Evolutionary conservation across 2,888 invertebrate species (phyloP).

Genomic region (Formica aserva): DNA sequence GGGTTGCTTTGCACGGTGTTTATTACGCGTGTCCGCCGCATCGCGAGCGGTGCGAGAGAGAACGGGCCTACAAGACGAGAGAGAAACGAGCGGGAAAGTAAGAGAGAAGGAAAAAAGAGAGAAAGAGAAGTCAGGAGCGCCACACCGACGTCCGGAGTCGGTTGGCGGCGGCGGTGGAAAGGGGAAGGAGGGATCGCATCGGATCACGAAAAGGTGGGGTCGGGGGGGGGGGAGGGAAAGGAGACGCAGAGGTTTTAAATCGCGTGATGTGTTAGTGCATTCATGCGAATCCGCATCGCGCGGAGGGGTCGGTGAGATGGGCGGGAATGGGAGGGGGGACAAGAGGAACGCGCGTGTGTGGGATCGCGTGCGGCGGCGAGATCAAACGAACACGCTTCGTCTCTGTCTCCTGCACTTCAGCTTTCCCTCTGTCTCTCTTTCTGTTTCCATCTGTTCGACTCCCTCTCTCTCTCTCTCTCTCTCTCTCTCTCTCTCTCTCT

Average conservation of each 20-base stretch:
- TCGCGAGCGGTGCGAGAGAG: conserved; percentile 35
- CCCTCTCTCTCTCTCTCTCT: conserved; percentile 26
- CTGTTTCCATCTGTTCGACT: conserved; percentile 25
- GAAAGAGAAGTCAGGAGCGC: conserved; percentile 46
- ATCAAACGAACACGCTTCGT: conserved; percentile 80
- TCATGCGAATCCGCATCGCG: conserved; percentile 77
- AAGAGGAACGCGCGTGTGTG: conserved; percentile 75
- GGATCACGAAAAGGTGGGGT: conserved; percentile 42
- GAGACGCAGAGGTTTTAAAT: conserved; percentile 73
- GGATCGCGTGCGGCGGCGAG: conserved; percentile 85
- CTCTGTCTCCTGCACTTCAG: conserved; percentile 64
- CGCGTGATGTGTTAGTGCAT: conserved; percentile 76
- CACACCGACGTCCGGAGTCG: conserved; percentile 48
- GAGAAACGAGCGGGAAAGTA: conserved; percentile 34
- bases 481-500: no score
- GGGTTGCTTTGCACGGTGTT: conserved; percentile 78
- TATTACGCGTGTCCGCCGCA: conserved; percentile 76
- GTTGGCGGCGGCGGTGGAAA: conserved; percentile 37
- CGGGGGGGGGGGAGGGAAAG: background rate
- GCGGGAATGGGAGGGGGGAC: background rate
- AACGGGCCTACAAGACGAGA: conserved; percentile 30
- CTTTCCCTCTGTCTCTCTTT: conserved; percentile 59
- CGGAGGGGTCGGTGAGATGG: background rate
- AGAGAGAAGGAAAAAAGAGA: conserved; percentile 56
- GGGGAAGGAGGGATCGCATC: conserved; percentile 38